A percentile compares a stretch with the other conserved stretches of the same genome.
phyloP scores from a whole-genome alignment of 2,113 vertebrate species.

The Labeo rohita region DNA sequence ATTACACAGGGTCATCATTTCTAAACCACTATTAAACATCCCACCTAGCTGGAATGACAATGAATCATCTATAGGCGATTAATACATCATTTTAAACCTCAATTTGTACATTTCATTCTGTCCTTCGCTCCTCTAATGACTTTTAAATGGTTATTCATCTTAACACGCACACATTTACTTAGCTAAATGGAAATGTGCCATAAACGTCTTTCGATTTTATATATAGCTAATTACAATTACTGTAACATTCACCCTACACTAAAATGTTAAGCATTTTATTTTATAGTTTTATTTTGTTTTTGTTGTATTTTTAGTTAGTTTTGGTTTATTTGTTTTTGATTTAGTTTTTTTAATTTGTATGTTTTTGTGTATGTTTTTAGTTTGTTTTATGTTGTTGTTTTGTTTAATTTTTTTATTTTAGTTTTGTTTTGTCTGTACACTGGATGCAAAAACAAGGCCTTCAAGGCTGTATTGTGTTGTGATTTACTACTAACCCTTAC shows the following conservation, averaged over 20 bases:
- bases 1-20: constrained; percentile 1
- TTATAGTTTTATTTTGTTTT: background rate
- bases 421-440: background rate
- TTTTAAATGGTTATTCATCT: background rate
- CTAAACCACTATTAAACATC: background rate
- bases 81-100: background rate
- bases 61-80: background rate
- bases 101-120: background rate
- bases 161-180: background rate
- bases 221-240: background rate
- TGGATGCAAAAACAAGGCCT: background rate
- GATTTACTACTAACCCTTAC: background rate
- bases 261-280: background rate
- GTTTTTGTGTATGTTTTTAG: background rate
- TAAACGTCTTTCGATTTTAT: background rate
- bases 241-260: background rate
- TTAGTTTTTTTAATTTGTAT: background rate
- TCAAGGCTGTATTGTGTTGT: background rate
- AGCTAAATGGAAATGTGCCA: background rate
- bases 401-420: background rate
- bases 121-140: background rate
- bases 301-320: too few species aligned
- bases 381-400: background rate
- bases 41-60: background rate
- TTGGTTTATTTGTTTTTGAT: background rate